Percentiles rank a stretch among this genome's conserved stretches.
phyloP scores from a whole-genome alignment of 1,140 invertebrate genomes.

The Drosophila bifasciata region DNA sequence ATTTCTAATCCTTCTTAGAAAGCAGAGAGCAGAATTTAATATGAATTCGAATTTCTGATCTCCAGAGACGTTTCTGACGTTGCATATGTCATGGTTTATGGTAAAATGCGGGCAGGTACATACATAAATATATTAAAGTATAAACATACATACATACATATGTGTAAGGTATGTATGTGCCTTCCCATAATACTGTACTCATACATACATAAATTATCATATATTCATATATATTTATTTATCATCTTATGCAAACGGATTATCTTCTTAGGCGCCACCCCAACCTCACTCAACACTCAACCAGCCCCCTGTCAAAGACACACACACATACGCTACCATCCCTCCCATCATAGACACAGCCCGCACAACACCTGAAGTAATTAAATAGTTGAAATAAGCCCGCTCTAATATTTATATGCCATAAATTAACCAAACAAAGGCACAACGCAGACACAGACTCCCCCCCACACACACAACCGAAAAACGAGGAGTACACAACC shows the following conservation, averaged over 20 bases:
- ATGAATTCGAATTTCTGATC: no score
- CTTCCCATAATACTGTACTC: neutral
- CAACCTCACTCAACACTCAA: neutral
- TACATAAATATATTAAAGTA: neutral
- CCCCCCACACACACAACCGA: no score
- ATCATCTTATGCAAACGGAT: conserved; percentile 7
- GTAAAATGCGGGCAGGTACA: no score
- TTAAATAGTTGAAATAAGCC: conserved; percentile 80
- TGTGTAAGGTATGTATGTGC: no score
- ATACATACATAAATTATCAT: no score
- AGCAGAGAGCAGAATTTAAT: no score
- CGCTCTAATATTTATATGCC: conserved; percentile 78
- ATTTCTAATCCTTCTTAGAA: no score
- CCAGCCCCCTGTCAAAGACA: neutral
- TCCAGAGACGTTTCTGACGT: no score
- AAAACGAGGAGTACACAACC: no score
- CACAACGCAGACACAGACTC: conserved; percentile 18
- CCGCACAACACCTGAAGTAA: conserved; percentile 72
- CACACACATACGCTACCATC: conserved; percentile 1
- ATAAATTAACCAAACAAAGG: conserved; percentile 77
- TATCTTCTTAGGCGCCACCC: conserved; percentile 17
- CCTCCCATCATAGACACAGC: neutral
- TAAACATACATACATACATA: neutral
- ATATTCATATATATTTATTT: no score
- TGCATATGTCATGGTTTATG: no score